Percentiles rank a stretch among this genome's conserved stretches.
Conservation (phyloP, 2,113 vertebrate genomes). For the Diadophis punctatus region DNA sequence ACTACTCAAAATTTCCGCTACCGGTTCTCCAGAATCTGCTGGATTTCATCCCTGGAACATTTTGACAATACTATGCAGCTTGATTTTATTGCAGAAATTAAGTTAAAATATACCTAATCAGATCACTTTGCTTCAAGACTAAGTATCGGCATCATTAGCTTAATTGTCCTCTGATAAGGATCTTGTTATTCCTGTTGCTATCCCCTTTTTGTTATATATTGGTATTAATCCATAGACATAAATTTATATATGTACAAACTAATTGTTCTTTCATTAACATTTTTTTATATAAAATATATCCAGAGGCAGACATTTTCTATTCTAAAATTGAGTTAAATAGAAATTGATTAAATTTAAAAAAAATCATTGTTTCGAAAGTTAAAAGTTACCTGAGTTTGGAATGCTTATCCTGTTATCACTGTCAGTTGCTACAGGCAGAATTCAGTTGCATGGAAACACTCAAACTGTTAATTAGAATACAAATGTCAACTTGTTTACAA, state of each 20-base stretch:
- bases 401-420: no score
- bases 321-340: background rate
- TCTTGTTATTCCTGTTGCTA: background rate
- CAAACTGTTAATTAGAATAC: background rate
- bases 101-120: background rate
- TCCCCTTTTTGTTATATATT: background rate
- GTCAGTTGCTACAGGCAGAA: background rate
- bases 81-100: background rate
- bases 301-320: fast-evolving
- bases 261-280: background rate
- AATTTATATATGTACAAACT: background rate
- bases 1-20: no score
- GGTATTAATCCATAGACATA: background rate
- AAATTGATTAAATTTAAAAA: background rate
- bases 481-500: no score
- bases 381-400: no score
- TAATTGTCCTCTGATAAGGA: background rate
- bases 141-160: background rate
- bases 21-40: no score
- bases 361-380: background rate
- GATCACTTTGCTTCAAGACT: background rate
- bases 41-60: no score
- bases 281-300: background rate
- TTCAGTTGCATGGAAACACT: background rate
- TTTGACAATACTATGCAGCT: background rate